Evolutionary conservation across 2,797 vertebrate species (phyloP).

Genomic region (Acanthis flammea): DNA sequence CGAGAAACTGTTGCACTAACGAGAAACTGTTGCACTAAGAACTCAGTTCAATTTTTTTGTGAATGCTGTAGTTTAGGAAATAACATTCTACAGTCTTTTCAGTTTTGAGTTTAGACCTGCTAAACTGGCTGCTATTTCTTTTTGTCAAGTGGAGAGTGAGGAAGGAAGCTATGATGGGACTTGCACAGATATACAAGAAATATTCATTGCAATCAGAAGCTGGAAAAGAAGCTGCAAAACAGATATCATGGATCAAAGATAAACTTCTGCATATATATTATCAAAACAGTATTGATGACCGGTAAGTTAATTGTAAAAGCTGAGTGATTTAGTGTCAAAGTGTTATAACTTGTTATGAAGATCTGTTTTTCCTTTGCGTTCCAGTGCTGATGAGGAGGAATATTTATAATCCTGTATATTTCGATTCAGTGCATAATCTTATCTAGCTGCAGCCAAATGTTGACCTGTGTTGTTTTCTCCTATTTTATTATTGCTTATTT

Average conservation of each 20-base stretch:
- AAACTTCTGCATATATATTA: slow-evolving; percentile 98
- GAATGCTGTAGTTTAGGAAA: neutral
- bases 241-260: slow-evolving; percentile 98
- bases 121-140: neutral
- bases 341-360: neutral
- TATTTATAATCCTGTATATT: neutral
- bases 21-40: neutral
- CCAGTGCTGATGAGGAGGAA: neutral
- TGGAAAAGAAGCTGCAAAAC: slow-evolving; percentile 91
- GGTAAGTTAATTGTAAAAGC: slow-evolving; percentile 74
- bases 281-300: slow-evolving; percentile 97
- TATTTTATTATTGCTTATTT: neutral
- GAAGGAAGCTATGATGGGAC: slow-evolving; percentile 98
- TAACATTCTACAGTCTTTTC: neutral
- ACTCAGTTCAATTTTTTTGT: neutral
- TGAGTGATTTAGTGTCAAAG: neutral
- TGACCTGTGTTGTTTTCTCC: neutral
- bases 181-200: slow-evolving; percentile 97
- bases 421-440: neutral
- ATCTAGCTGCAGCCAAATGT: neutral
- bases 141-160: slow-evolving; percentile 90
- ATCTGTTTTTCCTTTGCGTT: neutral
- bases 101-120: neutral
- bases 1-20: too few relatives aligned
- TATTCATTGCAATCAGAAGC: slow-evolving; percentile 93